A percentile compares a stretch with the other conserved stretches of the same genome.
These are phyloP conservation scores for Cyanoliseus patagonus DNA, from an alignment of 2,113 vertebrate genomes.

Conservation along the genomic window DNA sequence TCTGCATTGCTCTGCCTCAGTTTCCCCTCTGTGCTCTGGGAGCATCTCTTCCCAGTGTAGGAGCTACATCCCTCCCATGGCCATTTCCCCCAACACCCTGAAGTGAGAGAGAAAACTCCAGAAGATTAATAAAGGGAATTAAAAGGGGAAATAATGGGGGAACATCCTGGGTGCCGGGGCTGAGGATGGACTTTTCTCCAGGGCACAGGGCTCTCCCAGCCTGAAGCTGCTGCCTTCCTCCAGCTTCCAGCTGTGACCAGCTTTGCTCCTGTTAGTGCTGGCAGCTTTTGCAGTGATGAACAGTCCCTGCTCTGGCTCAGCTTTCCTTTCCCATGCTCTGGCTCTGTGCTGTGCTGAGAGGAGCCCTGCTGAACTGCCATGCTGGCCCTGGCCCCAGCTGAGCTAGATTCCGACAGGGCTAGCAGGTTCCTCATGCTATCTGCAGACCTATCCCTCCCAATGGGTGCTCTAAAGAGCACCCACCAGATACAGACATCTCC, in stretches of 20 bases:
- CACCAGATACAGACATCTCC: background rate
- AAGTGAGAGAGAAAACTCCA: fast-evolving
- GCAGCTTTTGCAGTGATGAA: background rate
- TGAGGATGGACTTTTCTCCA: background rate
- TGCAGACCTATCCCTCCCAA: background rate
- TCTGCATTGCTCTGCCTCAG: background rate
- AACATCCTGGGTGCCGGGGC: fast-evolving
- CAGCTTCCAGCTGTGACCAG: background rate
- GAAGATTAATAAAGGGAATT: background rate
- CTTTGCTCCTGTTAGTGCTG: background rate
- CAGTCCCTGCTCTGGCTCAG: background rate
- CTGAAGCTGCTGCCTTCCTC: background rate
- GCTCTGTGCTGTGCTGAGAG: background rate
- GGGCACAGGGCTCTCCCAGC: background rate
- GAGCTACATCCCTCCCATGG: background rate
- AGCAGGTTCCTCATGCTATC: background rate
- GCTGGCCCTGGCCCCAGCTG: background rate
- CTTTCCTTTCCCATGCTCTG: background rate
- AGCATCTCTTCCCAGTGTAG: background rate
- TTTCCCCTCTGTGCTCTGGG: background rate
- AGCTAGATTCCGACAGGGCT: background rate
- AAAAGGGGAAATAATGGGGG: background rate
- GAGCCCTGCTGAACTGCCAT: fast-evolving
- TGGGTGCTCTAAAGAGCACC: background rate
- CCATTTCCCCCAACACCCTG: background rate